Conservation (phyloP, 2,888 invertebrate species). For the Parascotia fuliginaria region DNA sequence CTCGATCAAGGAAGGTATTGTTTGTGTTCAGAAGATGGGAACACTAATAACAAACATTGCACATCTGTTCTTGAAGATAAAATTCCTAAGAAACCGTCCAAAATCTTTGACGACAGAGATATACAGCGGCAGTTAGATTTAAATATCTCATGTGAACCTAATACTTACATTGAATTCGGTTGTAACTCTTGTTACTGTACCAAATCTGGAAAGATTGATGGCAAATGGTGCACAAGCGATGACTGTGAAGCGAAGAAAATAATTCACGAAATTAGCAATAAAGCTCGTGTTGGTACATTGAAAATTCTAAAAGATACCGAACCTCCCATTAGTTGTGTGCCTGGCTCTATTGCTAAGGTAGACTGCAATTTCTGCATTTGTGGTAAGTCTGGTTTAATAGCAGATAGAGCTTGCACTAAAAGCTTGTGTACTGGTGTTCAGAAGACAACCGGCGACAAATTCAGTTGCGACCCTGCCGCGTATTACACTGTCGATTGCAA, state of each 20-base stretch:
- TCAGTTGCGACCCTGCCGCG: slow-evolving; percentile 67
- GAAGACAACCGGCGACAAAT: slow-evolving; percentile 34
- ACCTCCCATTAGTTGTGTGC: slow-evolving; percentile 50
- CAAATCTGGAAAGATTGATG: slow-evolving; percentile 68
- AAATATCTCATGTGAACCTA: slow-evolving; percentile 64
- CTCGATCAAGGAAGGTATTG: slow-evolving; percentile 63
- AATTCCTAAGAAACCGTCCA: slow-evolving; percentile 21
- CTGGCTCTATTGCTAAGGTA: slow-evolving; percentile 65
- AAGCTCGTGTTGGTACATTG: not conserved
- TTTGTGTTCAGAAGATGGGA: slow-evolving; percentile 64
- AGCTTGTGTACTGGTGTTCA: slow-evolving; percentile 52
- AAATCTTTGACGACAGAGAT: slow-evolving; percentile 18
- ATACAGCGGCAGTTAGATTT: slow-evolving; percentile 43
- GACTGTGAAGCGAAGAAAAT: slow-evolving; percentile 66
- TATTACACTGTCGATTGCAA: slow-evolving; percentile 79
- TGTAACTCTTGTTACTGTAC: slow-evolving; percentile 79
- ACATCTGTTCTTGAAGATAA: slow-evolving; percentile 44
- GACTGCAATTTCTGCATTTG: slow-evolving; percentile 81
- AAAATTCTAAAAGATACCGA: slow-evolving; percentile 17
- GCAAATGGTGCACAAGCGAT: slow-evolving; percentile 77
- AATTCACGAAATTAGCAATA: slow-evolving; percentile 38
- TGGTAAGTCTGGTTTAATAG: slow-evolving; percentile 58
- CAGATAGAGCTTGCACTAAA: slow-evolving; percentile 67
- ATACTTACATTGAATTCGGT: slow-evolving; percentile 69
- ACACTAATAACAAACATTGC: slow-evolving; percentile 58